Percentiles rank a stretch among this genome's conserved stretches.
These are phyloP conservation scores for Morinoia aosen DNA, from an alignment of 2,888 invertebrate genomes.

Conservation along the genomic window DNA sequence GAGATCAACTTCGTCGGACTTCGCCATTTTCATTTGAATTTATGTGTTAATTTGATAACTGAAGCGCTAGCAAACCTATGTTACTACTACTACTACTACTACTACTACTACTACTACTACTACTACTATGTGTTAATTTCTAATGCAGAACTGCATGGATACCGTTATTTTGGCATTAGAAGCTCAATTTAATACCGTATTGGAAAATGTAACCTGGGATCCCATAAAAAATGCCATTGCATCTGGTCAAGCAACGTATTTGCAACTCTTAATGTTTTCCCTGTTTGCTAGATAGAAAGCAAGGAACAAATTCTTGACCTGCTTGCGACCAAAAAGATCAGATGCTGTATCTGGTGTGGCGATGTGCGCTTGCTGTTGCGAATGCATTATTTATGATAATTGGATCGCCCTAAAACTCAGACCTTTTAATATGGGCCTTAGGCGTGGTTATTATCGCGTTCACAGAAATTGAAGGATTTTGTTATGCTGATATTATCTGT, in stretches of 20 bases:
- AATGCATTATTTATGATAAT: conserved; percentile 4
- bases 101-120: too few relatives aligned
- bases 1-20: neutral
- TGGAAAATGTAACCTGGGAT: neutral
- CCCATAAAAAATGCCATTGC: neutral
- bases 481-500: neutral
- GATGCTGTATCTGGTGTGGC: neutral
- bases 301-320: neutral
- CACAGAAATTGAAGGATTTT: neutral
- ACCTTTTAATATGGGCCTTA: neutral
- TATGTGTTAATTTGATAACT: too few relatives aligned
- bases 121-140: too few relatives aligned
- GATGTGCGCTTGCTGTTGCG: neutral
- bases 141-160: neutral
- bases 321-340: neutral
- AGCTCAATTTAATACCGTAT: neutral
- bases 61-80: too few relatives aligned
- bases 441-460: neutral
- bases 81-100: too few relatives aligned
- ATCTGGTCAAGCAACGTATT: neutral
- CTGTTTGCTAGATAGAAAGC: neutral
- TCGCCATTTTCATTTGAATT: neutral
- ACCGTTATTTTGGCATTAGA: neutral
- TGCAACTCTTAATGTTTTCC: neutral
- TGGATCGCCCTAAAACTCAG: neutral